phyloP scores from a whole-genome alignment of 1,140 invertebrate genomes.

The Caenorhabditis brenneri region DNA sequence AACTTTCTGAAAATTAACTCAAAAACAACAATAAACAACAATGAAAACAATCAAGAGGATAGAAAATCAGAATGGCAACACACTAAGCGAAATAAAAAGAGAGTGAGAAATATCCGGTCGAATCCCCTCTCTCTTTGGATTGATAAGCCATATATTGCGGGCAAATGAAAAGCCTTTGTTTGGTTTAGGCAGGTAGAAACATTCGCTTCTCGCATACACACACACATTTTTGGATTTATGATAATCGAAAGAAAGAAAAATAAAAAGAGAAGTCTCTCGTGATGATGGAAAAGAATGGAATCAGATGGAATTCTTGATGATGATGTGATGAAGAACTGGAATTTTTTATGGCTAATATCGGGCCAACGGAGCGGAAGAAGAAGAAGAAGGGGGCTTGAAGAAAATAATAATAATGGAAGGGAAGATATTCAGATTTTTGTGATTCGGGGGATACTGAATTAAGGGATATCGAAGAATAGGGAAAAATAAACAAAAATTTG shows the following conservation, averaged over 20 bases:
- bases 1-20: too few relatives aligned
- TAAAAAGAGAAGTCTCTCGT: not conserved
- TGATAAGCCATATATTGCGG: constrained; percentile 28
- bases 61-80: not conserved
- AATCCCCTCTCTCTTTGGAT: not conserved
- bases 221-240: constrained; percentile 41
- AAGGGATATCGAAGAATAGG: too few relatives aligned
- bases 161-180: not conserved
- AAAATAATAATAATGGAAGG: not conserved
- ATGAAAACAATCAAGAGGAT: not conserved
- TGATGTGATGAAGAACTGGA: constrained; percentile 22
- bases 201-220: too few relatives aligned
- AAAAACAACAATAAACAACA: too few relatives aligned
- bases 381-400: not conserved
- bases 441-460: too few relatives aligned
- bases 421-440: too few relatives aligned
- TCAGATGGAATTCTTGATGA: not conserved
- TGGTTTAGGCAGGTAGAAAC: constrained; percentile 5
- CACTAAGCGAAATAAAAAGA: not conserved
- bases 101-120: constrained; percentile 21
- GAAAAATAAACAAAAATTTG: too few relatives aligned
- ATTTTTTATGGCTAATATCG: constrained; percentile 37
- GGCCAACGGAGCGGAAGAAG: constrained; percentile 3
- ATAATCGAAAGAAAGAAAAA: constrained; percentile 22
- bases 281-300: not conserved